Evolutionary conservation across 2,797 vertebrate species (phyloP), one percentile per base, ranked within the genome.

Genomic region (Varecia variegata): DNA sequence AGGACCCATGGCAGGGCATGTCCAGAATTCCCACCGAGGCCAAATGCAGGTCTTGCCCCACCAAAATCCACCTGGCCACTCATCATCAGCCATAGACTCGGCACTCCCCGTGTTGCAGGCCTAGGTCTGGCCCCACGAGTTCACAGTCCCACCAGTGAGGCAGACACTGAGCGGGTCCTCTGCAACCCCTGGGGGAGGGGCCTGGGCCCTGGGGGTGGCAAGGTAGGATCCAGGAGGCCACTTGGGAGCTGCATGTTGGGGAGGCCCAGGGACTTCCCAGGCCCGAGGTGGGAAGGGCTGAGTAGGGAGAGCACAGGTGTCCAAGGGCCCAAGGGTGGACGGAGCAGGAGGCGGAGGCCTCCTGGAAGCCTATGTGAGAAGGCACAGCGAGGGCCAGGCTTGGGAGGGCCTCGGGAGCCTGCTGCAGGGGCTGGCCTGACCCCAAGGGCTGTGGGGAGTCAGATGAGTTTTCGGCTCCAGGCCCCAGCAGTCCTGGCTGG

Each of bases 61-160:
- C 23, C 73, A 0, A 0, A 52, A 27, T 47, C 25, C 40, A 7
- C 15, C 23, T 13, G 25, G 25, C n/a, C 23, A 9, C 74, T 23
- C 54, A 3, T 0, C 14, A 50, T 47, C 58, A 7, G 32, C 52
- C 32, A 0, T 2, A 17, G 65, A 25, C 21, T 54, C 4, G 2
- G 11, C 12, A 7, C 9, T 14, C 9, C 9, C 21, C 0, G 1
- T 65, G 77, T 50, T 0, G 0, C 5, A 47, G 90, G n/a, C 45
- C 81, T 25, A 32, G 52, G 32, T 32, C 27, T n/a, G 3, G 56
- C 25, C 70, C 38, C 32, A 6, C 3, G 32, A 7, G n/a, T n/a
- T 68, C 58, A 80, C 30, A 2, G 6, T 32, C 45, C 84, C n/a
- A 27, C 23, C 0, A 1, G 45, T 2, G 56, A 50, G 54, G 30